A percentile compares a stretch with the other conserved stretches of the same genome.
phyloP scores from a whole-genome alignment of 2,888 invertebrate species.

The Meandrusa payeni region DNA sequence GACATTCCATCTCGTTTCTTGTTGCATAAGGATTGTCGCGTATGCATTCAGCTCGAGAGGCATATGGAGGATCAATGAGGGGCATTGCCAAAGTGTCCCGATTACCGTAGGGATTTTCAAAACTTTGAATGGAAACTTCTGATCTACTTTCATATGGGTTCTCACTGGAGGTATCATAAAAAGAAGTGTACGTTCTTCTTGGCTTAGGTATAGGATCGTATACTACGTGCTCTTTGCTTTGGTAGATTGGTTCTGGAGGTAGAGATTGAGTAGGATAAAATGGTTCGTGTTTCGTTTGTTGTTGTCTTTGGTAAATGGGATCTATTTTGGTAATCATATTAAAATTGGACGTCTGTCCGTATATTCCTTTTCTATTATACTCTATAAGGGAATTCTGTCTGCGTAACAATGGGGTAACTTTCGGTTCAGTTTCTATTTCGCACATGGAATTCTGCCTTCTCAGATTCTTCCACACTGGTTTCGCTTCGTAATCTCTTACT shows the following conservation, averaged over 20 bases:
- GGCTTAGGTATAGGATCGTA: constrained; percentile 78
- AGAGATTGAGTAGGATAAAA: constrained; percentile 74
- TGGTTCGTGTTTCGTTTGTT: constrained; percentile 73
- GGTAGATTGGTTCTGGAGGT: constrained; percentile 77
- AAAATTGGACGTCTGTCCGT: constrained; percentile 70
- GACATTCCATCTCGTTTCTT: constrained; percentile 39
- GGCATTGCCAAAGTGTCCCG: constrained; percentile 64
- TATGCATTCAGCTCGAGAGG: constrained; percentile 46
- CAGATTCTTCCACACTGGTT: constrained; percentile 60
- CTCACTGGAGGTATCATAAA: constrained; percentile 70
- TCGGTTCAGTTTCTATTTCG: constrained; percentile 78
- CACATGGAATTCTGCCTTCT: constrained; percentile 76
- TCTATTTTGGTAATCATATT: constrained; percentile 81
- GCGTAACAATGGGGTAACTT: constrained; percentile 75
- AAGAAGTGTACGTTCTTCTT: constrained; percentile 70
- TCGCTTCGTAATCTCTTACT: constrained; percentile 70
- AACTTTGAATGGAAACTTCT: constrained; percentile 67
- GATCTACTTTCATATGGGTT: constrained; percentile 66
- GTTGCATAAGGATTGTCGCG: constrained; percentile 41
- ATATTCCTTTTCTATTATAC: constrained; percentile 71
- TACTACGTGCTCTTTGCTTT: constrained; percentile 73
- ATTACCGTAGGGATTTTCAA: constrained; percentile 69
- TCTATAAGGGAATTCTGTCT: constrained; percentile 78
- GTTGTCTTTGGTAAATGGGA: constrained; percentile 78
- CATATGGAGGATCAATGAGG: constrained; percentile 60